A percentile compares a stretch with the other conserved stretches of the same genome.
Conservation (phyloP, 2,888 invertebrate genomes). For the Tortricodes alternella region DNA sequence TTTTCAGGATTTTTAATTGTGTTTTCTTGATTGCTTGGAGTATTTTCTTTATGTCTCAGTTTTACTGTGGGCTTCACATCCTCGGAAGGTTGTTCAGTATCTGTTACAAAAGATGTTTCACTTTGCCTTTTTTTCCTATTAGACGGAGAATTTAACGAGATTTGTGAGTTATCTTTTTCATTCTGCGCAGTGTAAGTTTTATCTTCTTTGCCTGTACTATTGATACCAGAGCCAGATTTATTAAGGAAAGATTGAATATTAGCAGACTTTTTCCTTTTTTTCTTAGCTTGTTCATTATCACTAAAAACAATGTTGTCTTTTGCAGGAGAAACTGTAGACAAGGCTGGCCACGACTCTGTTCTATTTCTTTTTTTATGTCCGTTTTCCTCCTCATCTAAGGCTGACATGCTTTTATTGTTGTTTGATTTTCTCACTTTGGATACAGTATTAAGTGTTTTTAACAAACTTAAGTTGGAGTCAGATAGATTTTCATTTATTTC, state of each 20-base stretch:
- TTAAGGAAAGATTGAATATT: slow-evolving; percentile 20
- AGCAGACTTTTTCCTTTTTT: slow-evolving; percentile 38
- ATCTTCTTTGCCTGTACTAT: neutral
- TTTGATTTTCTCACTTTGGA: slow-evolving; percentile 37
- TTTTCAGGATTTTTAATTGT: slow-evolving; percentile 1
- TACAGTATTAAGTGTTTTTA: slow-evolving; percentile 45
- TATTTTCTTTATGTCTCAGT: slow-evolving; percentile 21
- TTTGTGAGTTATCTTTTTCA: slow-evolving; percentile 18
- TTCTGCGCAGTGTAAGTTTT: slow-evolving; percentile 15
- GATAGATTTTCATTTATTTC: slow-evolving; percentile 37
- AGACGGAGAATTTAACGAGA: neutral
- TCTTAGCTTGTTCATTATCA: slow-evolving; percentile 54
- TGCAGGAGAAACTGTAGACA: slow-evolving; percentile 34
- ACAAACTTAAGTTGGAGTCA: slow-evolving; percentile 44
- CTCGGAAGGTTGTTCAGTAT: slow-evolving; percentile 34
- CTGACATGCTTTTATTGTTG: slow-evolving; percentile 57
- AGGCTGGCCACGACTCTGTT: slow-evolving; percentile 62
- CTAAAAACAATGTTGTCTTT: slow-evolving; percentile 50
- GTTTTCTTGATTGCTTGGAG: slow-evolving; percentile 30
- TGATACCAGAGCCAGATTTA: slow-evolving; percentile 32
- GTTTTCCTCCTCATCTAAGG: slow-evolving; percentile 39
- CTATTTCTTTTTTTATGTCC: slow-evolving; percentile 52
- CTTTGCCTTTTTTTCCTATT: slow-evolving; percentile 16
- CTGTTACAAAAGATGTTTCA: neutral
- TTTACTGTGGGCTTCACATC: slow-evolving; percentile 30